Conservation (phyloP, 2,113 vertebrate species). For the Tichodroma muraria region DNA sequence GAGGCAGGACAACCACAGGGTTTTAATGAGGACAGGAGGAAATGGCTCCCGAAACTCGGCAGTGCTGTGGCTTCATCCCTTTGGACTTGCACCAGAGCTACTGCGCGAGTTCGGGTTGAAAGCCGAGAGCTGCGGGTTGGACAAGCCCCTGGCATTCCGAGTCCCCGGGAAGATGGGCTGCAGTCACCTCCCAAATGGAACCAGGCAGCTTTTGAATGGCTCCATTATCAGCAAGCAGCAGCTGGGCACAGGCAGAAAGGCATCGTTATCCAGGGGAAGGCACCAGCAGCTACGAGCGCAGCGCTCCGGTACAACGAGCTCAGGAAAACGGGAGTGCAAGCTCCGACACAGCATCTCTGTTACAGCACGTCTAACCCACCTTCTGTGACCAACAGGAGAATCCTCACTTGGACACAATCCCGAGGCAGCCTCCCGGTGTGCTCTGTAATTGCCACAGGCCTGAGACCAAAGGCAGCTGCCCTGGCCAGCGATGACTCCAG, state of each 20-base stretch:
- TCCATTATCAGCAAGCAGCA: neutral
- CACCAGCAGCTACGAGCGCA: neutral
- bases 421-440: rapidly evolving
- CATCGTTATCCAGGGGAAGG: neutral
- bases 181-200: neutral
- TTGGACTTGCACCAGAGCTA: neutral
- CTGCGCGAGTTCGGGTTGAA: neutral
- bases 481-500: neutral
- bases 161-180: neutral
- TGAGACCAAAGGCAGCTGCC: neutral
- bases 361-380: neutral
- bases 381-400: neutral
- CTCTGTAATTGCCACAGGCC: neutral
- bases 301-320: neutral
- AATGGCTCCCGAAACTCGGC: neutral
- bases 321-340: neutral
- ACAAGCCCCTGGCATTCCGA: neutral
- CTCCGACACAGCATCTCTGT: neutral
- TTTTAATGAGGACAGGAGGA: neutral
- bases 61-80: neutral
- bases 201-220: neutral
- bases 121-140: neutral
- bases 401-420: rapidly evolving
- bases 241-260: neutral
- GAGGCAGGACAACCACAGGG: neutral